Evolutionary conservation across 2,888 invertebrate genomes (phyloP), one percentile per base, ranked within the genome.

Genomic region (Helobdella robusta): DNA sequence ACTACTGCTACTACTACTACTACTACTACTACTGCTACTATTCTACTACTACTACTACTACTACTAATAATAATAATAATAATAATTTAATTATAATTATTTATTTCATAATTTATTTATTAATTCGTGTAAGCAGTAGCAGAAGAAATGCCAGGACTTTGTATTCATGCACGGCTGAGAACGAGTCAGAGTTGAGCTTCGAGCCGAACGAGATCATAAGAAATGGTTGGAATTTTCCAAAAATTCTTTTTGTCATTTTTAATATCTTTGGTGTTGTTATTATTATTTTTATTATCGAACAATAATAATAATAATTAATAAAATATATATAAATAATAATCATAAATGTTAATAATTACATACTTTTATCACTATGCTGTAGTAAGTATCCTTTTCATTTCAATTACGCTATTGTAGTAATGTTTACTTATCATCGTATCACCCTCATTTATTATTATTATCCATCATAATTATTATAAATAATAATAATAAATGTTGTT

Each of bases 171-270:
- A 84, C 91, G 72, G 95, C 93, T 65, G 95, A 94, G 82, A 91
- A 91, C 81, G 92, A 92, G 77, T 90, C 92, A 70, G 97, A 97
- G 83, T 83, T 97, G 73, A 93, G 93, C 34, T 97, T 97, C 83
- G 92, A 94, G 83, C 93, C 95, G 70, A 95, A 97, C 84, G 91
- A 94, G 84, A 91, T 97, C 75, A 91, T 97, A 75, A 90, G 89
- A 69, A 90, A 94, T 84, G 93, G 95, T 92, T 82, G 83, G 83
- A 77, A 4, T 23, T 40, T 20, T 64, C 1, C n/a, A 6, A n/a
- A n/a, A n/a, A n/a, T n/a, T n/a, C n/a, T n/a, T n/a, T n/a, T n/a
- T n/a, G n/a, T n/a, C n/a, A n/a, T n/a, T n/a, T n/a, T n/a, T n/a
- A n/a, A n/a, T n/a, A n/a, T n/a, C n/a, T n/a, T n/a, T n/a, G n/a